These are phyloP conservation scores for Alosa sapidissima DNA, from an alignment of 2,797 vertebrate species.

Conservation along the genomic window DNA sequence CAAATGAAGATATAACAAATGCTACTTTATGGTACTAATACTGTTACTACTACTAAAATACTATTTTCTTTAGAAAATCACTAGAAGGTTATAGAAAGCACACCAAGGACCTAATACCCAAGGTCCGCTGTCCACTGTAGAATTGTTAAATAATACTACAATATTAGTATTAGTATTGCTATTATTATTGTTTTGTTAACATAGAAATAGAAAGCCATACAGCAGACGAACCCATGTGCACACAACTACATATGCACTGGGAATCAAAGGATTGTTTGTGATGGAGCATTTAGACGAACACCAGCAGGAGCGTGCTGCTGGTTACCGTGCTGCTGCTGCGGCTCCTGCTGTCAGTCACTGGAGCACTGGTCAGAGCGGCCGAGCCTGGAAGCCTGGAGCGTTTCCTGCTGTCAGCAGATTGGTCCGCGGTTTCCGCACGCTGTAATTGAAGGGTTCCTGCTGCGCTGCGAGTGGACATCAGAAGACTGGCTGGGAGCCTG, in stretches of 20 bases:
- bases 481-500: not conserved
- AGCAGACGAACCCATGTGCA: not conserved
- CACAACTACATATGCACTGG: not conserved
- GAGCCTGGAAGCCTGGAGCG: not conserved
- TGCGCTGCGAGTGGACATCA: not conserved
- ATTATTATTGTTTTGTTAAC: not conserved
- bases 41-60: no score
- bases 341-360: not conserved
- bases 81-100: no score
- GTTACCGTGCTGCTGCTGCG: no score
- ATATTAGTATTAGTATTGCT: not conserved
- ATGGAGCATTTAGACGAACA: not conserved
- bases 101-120: no score
- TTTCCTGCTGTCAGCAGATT: slow-evolving; percentile 4
- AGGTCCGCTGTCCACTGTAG: no score
- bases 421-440: not conserved
- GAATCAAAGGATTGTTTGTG: not conserved
- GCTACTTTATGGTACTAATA: no score
- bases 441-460: not conserved
- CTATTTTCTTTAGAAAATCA: no score
- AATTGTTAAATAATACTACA: no score
- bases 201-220: not conserved
- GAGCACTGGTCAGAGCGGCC: not conserved
- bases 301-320: not conserved
- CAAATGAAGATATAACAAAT: no score